A percentile compares a stretch with the other conserved stretches of the same genome.
Evolutionary conservation across 2,113 vertebrate species (phyloP).

Genomic region (Albula goreensis): DNA sequence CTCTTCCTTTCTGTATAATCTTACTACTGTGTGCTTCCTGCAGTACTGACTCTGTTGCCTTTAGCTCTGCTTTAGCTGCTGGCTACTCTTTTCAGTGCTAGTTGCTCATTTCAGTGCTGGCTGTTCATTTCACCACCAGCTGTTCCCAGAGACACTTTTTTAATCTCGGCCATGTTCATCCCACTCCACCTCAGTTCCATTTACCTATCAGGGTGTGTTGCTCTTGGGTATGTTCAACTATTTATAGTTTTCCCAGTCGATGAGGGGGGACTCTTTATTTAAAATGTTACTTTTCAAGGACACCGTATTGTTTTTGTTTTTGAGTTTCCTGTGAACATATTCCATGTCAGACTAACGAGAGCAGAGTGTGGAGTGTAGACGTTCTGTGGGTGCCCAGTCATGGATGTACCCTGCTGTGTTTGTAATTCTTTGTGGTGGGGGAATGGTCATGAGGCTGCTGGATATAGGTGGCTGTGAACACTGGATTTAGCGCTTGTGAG

Average conservation of each 20-base stretch:
- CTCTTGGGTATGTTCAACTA: background rate
- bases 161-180: background rate
- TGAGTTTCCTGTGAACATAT: no score
- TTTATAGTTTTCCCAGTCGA: background rate
- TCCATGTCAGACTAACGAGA: no score
- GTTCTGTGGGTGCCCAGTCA: background rate
- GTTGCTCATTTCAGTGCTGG: background rate
- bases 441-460: background rate
- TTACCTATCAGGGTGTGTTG: background rate
- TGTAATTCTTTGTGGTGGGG: background rate
- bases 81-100: background rate
- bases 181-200: background rate
- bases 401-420: background rate
- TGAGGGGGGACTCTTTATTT: no score
- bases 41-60: no score
- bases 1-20: no score
- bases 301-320: no score
- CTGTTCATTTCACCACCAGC: background rate
- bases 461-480: background rate
- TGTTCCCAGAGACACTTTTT: background rate
- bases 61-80: no score
- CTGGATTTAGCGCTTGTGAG: background rate
- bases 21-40: no score
- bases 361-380: background rate
- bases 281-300: no score